Percentiles rank a stretch among this genome's conserved stretches.
phyloP scores from a whole-genome alignment of 1,140 invertebrate genomes.

The Cherax destructor region DNA sequence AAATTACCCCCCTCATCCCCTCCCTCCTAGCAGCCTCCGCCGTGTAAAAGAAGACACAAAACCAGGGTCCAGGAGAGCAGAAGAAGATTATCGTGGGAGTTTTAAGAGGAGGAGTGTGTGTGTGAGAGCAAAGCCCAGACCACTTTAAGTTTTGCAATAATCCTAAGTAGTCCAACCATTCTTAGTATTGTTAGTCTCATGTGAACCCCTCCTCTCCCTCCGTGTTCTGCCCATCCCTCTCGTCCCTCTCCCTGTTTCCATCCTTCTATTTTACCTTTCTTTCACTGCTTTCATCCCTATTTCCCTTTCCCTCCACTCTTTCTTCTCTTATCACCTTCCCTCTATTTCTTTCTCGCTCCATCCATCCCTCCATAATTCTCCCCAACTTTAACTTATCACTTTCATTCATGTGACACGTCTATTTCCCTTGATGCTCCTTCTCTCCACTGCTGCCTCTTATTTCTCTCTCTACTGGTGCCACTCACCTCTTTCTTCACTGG shows the following conservation, averaged over 20 bases:
- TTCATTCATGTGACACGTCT: too few species aligned
- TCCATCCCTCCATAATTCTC: not conserved
- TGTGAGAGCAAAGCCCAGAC: constrained; percentile 39
- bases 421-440: not conserved
- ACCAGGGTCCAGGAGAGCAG: not conserved
- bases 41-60: not conserved
- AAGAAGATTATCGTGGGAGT: constrained; percentile 17
- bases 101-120: constrained; percentile 29
- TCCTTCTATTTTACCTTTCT: not conserved
- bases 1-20: too few species aligned
- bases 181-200: constrained; percentile 45
- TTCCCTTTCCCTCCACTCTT: not conserved
- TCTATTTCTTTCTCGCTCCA: too few species aligned
- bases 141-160: constrained; percentile 63
- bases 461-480: not conserved
- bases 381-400: too few species aligned
- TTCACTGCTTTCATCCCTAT: not conserved
- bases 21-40: too few species aligned
- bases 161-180: constrained; percentile 43
- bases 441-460: not conserved
- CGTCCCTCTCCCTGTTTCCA: too few species aligned
- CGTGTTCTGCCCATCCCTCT: not conserved
- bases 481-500: too few species aligned
- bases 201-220: not conserved
- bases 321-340: not conserved